These are phyloP conservation scores for Electrona antarctica DNA, from an alignment of 2,113 vertebrate species.

Conservation along the genomic window DNA sequence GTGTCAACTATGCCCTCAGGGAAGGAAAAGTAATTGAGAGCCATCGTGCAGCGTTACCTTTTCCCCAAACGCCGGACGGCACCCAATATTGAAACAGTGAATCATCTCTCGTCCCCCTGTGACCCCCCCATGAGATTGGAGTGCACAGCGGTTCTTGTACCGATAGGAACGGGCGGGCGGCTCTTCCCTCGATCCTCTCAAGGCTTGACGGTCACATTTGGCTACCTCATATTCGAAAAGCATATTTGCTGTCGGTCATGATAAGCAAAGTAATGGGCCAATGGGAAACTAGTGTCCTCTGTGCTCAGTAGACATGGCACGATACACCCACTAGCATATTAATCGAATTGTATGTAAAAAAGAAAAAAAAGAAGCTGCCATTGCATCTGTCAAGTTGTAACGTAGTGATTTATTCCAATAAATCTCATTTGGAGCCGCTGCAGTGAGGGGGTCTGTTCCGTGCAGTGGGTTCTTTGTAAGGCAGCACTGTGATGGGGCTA, in stretches of 20 bases:
- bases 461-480: background rate
- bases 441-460: constrained; percentile 23
- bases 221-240: constrained; percentile 40
- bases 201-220: constrained; percentile 44
- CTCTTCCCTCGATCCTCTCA: constrained; percentile 1
- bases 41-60: constrained; percentile 35
- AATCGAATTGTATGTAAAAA: background rate
- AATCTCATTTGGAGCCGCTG: constrained; percentile 20
- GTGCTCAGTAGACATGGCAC: constrained; percentile 4
- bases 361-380: background rate
- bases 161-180: constrained; percentile 35
- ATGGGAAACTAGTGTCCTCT: constrained; percentile 45
- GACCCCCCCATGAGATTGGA: constrained; percentile 20
- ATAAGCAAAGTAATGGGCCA: constrained; percentile 26
- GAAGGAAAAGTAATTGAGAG: constrained; percentile 59
- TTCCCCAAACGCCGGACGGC: constrained; percentile 46
- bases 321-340: constrained; percentile 17
- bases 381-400: background rate
- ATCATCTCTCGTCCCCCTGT: constrained; percentile 39
- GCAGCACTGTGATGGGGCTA: background rate
- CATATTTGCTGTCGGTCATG: constrained; percentile 43
- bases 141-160: constrained; percentile 35
- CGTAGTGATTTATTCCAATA: constrained; percentile 8
- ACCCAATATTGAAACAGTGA: constrained; percentile 47
- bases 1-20: constrained; percentile 49